These are phyloP conservation scores for Drosophila nannoptera DNA, from an alignment of 1,140 invertebrate genomes.

Conservation along the genomic window DNA sequence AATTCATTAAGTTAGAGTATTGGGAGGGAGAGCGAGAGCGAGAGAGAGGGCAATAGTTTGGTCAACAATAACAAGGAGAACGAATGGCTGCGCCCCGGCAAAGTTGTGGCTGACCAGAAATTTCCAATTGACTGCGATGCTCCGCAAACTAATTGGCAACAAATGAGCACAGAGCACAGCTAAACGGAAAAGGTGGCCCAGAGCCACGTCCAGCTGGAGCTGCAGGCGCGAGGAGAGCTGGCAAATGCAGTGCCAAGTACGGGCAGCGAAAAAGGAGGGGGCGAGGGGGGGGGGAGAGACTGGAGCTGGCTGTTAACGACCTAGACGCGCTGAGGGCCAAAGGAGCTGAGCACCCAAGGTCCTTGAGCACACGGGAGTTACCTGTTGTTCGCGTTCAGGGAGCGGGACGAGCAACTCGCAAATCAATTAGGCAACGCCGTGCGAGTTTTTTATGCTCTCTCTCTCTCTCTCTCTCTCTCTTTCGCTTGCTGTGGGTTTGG, in stretches of 20 bases:
- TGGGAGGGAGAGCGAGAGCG: no score
- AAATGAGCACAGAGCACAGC: constrained; percentile 65
- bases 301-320: constrained; percentile 17
- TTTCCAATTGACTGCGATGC: constrained; percentile 75
- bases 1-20: constrained; percentile 3
- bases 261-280: neutral
- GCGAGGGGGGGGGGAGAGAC: neutral
- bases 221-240: no score
- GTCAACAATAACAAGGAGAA: constrained; percentile 3
- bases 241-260: no score
- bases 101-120: constrained; percentile 41
- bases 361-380: constrained; percentile 34
- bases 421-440: constrained; percentile 69
- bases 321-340: constrained; percentile 31
- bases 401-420: constrained; percentile 33
- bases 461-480: neutral
- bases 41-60: constrained; percentile 2
- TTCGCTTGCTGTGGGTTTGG: neutral
- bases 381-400: neutral
- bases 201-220: no score
- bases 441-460: constrained; percentile 35
- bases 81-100: constrained; percentile 9
- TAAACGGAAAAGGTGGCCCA: constrained; percentile 19
- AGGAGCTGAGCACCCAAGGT: constrained; percentile 38
- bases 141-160: constrained; percentile 76